A percentile compares a stretch with the other conserved stretches of the same genome.
Conservation (phyloP, 1,140 invertebrate genomes). For the Sitophilus oryzae region DNA sequence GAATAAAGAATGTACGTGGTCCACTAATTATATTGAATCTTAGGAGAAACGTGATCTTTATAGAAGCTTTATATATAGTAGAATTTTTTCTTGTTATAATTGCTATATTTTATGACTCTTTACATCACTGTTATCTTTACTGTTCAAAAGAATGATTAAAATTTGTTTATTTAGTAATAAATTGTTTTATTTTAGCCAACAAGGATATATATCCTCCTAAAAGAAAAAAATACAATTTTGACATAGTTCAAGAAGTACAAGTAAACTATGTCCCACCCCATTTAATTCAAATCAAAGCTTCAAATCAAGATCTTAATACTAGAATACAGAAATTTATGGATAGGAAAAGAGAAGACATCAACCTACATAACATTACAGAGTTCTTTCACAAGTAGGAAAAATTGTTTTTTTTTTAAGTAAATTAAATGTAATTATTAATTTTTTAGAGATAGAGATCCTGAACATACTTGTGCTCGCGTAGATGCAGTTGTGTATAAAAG, state of each 20-base stretch:
- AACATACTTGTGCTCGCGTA: conserved; percentile 58
- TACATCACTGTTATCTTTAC: too few species aligned
- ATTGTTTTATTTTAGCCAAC: conserved; percentile 19
- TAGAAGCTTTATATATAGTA: background rate
- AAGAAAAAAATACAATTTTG: conserved; percentile 27
- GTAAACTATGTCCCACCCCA: conserved; percentile 42
- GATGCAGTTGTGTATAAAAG: conserved; percentile 57
- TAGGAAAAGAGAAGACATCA: conserved; percentile 58
- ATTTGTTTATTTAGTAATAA: conserved; percentile 1
- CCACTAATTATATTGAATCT: conserved; percentile 31
- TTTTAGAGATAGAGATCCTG: conserved; percentile 35
- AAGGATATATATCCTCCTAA: conserved; percentile 22
- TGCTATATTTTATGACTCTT: conserved; percentile 13
- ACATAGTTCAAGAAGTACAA: conserved; percentile 37
- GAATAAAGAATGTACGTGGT: conserved; percentile 73
- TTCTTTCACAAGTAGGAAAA: conserved; percentile 49
- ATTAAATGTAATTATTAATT: background rate
- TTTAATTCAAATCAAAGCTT: conserved; percentile 56
- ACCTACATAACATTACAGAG: conserved; percentile 59
- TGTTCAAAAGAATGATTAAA: too few species aligned
- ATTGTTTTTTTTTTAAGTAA: background rate
- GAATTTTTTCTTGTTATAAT: conserved; percentile 7
- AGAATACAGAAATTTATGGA: conserved; percentile 59
- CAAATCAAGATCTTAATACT: conserved; percentile 51
- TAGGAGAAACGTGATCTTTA: too few species aligned